A percentile compares a stretch with the other conserved stretches of the same genome.
phyloP scores from a whole-genome alignment of 2,797 vertebrate genomes.

The Sitta carolinensis region DNA sequence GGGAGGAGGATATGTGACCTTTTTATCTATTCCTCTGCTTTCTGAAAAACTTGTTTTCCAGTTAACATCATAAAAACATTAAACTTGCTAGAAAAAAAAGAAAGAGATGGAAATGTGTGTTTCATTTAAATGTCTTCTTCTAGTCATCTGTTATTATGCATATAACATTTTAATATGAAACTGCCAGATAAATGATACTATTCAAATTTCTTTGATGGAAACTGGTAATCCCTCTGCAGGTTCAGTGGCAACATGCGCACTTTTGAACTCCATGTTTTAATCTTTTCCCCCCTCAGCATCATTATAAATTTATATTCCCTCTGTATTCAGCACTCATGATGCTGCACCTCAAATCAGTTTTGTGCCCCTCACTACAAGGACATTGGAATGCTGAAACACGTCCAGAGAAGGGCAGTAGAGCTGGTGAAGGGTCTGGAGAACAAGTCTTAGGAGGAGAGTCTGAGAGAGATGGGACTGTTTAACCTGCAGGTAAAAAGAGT shows the following conservation, averaged over 20 bases:
- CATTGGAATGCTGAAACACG: rapidly evolving
- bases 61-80: not conserved
- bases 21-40: not conserved
- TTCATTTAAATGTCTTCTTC: not conserved
- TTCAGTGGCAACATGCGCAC: not conserved
- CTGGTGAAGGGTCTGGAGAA: not conserved
- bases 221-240: not conserved
- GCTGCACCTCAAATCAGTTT: not conserved
- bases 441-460: too few relatives aligned
- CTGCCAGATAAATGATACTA: not conserved
- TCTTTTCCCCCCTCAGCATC: not conserved
- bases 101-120: not conserved
- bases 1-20: not conserved
- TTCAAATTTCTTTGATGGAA: not conserved
- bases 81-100: not conserved
- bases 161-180: not conserved
- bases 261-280: not conserved
- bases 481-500: not conserved
- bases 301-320: not conserved
- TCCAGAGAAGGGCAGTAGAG: not conserved
- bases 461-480: not conserved
- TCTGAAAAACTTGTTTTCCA: not conserved
- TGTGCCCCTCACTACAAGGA: not conserved
- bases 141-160: not conserved
- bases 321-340: not conserved